Conservation (phyloP, 2,888 invertebrate species). For the Deroplatys truncata region DNA sequence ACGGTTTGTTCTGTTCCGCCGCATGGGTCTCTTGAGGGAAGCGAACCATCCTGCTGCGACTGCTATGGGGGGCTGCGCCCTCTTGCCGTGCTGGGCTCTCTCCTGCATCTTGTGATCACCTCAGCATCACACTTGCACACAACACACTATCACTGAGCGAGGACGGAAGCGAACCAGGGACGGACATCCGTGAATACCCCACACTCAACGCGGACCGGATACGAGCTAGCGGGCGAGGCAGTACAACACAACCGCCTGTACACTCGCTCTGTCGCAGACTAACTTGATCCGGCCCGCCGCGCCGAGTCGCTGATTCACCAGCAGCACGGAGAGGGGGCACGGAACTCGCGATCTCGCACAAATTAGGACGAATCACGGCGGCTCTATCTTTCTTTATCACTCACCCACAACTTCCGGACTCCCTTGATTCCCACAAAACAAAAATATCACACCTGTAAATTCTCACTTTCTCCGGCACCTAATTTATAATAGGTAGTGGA, state of each 20-base stretch:
- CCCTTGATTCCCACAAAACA: not conserved
- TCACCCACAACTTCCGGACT: not conserved
- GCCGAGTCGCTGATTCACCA: not conserved
- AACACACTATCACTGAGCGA: not conserved
- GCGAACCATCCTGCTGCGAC: conserved; percentile 74
- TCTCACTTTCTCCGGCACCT: too few relatives aligned
- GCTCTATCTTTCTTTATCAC: not conserved
- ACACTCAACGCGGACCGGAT: not conserved
- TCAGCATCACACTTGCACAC: conserved; percentile 7
- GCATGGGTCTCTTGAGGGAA: conserved; percentile 60
- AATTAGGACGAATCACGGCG: not conserved
- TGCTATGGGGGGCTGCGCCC: conserved; percentile 29
- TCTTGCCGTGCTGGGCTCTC: not conserved
- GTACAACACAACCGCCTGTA: not conserved
- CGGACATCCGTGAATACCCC: not conserved
- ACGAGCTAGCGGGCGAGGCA: too few relatives aligned
- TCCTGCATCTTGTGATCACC: not conserved
- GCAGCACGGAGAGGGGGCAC: not conserved
- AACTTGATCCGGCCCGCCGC: not conserved
- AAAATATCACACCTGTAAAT: too few relatives aligned
- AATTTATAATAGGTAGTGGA: too few relatives aligned
- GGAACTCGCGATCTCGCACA: not conserved
- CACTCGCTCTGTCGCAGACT: not conserved
- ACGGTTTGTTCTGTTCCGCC: conserved; percentile 44
- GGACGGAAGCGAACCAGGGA: not conserved